Evolutionary conservation across 2,888 invertebrate genomes (phyloP), one percentile per base, ranked within the genome.

Genomic region (Cephalotes varians): DNA sequence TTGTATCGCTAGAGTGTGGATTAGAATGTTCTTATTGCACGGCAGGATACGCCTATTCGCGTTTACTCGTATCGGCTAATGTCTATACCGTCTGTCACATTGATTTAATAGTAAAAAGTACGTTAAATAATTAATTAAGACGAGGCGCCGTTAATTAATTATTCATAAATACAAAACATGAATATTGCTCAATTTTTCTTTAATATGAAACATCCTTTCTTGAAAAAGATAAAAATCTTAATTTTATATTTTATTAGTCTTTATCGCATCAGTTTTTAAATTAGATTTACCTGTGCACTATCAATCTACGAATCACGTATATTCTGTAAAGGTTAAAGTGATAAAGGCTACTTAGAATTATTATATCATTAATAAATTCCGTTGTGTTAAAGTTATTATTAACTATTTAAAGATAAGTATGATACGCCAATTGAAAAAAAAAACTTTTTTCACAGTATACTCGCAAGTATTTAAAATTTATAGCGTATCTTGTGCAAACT

Each of bases 1-100:
- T 92, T 91, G 91, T 93, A 92, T 91, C 92, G 91, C 91, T 92
- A 91, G 86, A 89, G 87, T 81, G 82, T 77, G 84, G 87, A 92
- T 93, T 91, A 91, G 89, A 91, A 91, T 87, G 85, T 85, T 83
- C 82, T 87, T 89, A 85, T 86, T 87, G 84, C 82, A 28, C 21
- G 25, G 40, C 54, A 37, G 21, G 40, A 40, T 56, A 69, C 44
- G 74, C 49, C 15, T 40, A 51, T 73, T 69, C 83, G 77, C 71
- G 62, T 62, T 79, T 25, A 51, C 76, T 71, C 49, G 56, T 47
- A 49, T 21, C 58, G 58, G 31, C 51, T 25, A 34, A 12, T 28
- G 9, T 47, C 60, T 62, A 25, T 67, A 54, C 21, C 69, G 69
- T 31, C 21, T 18, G 44, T 56, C 44, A 40, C 64, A 65, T 44